phyloP scores from a whole-genome alignment of 92 coral and sea anemone species.

The Heteractis magnifica region DNA sequence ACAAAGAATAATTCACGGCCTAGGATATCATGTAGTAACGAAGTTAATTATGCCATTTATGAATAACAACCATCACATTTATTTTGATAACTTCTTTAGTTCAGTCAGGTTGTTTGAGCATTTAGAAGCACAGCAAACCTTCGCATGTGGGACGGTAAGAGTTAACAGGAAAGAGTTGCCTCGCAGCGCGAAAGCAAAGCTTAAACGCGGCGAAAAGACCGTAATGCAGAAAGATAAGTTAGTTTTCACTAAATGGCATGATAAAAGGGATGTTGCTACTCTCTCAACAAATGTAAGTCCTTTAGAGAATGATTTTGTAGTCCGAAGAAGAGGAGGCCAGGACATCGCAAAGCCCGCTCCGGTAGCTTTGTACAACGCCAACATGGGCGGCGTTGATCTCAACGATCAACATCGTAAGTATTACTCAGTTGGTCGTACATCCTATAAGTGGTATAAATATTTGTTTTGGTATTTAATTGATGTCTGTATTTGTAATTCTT shows the following conservation, averaged over 20 bases:
- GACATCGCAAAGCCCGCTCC: constrained; percentile 5
- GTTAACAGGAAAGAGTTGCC: constrained; percentile 45
- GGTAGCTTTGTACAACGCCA: constrained; percentile 12
- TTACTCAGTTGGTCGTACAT: constrained; percentile 16
- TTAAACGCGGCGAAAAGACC: constrained; percentile 11
- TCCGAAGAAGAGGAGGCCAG: background rate
- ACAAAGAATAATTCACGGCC: constrained; percentile 27
- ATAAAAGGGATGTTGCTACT: constrained; percentile 28
- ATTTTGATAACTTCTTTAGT: constrained; percentile 54
- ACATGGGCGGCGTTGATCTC: background rate
- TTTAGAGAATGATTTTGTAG: background rate
- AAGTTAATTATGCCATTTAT: constrained; percentile 54
- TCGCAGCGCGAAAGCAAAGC: constrained; percentile 43
- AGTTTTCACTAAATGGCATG: constrained; percentile 44
- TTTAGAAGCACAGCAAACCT: constrained; percentile 40
- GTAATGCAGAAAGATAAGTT: constrained; percentile 13
- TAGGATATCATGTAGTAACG: constrained; percentile 63
- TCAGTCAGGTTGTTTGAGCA: constrained; percentile 48
- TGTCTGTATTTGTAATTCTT: constrained; percentile 12
- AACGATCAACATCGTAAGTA: constrained; percentile 25
- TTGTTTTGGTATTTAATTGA: constrained; percentile 22
- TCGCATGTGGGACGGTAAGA: constrained; percentile 57
- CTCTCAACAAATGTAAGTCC: constrained; percentile 20
- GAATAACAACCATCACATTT: constrained; percentile 60
- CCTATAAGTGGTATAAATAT: constrained; percentile 26